Percentiles rank a stretch among this genome's conserved stretches.
Conservation (phyloP, 2,113 vertebrate species). For the Dasyornis broadbenti region DNA sequence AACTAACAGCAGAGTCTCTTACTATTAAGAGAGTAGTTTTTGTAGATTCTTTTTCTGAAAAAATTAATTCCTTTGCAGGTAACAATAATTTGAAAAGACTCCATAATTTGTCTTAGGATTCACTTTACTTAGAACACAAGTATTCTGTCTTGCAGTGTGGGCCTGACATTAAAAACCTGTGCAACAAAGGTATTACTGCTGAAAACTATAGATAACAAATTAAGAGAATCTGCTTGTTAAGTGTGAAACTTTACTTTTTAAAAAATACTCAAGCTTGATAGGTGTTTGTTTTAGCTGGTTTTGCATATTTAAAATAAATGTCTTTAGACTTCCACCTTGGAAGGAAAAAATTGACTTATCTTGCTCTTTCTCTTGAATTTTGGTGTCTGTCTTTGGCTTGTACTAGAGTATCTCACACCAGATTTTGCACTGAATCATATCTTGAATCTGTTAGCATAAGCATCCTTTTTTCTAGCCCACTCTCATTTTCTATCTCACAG, state of each 20-base stretch:
- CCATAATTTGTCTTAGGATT: neutral
- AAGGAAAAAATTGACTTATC: neutral
- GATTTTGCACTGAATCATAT: neutral
- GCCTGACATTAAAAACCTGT: neutral
- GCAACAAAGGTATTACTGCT: neutral
- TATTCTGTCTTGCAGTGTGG: neutral
- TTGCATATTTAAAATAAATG: neutral
- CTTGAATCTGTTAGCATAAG: neutral
- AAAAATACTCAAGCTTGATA: neutral
- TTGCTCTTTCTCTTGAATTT: neutral
- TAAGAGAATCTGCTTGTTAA: neutral
- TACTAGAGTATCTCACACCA: neutral
- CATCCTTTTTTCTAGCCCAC: neutral
- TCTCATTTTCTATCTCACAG: neutral
- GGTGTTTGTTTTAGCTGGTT: neutral
- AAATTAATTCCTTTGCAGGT: neutral
- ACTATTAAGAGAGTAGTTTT: neutral
- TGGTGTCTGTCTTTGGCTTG: neutral
- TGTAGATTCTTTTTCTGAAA: neutral
- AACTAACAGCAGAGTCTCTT: neutral
- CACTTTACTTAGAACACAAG: neutral
- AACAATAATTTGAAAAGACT: neutral
- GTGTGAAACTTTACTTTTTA: neutral
- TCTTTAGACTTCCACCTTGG: neutral
- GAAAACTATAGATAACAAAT: neutral